Percentiles rank a stretch among this genome's conserved stretches.
Evolutionary conservation across 2,113 vertebrate species (phyloP).

Genomic region (Pseudopodoces humilis): DNA sequence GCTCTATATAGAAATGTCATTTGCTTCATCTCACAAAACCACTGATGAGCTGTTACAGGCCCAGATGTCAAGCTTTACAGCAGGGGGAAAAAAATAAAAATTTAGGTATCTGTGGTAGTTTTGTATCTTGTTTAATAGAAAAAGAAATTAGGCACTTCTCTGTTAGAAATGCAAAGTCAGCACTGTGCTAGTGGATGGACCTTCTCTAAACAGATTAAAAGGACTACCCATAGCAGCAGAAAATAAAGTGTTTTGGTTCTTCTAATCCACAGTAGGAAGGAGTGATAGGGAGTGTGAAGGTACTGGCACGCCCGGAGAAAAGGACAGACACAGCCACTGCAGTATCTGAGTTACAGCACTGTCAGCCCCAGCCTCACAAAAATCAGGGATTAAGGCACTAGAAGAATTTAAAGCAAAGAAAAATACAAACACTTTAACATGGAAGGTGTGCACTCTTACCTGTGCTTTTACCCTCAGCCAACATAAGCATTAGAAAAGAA

Average conservation of each 20-base stretch:
- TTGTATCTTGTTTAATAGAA: neutral
- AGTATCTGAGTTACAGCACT: neutral
- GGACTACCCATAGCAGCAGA: neutral
- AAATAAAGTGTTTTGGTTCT: neutral
- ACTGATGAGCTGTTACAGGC: slow-evolving; percentile 55
- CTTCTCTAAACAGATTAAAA: neutral
- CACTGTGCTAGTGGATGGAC: neutral
- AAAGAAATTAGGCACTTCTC: neutral
- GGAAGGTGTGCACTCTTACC: neutral
- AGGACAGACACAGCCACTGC: neutral
- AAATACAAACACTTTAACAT: neutral
- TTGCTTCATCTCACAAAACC: slow-evolving; percentile 50
- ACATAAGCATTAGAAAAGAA: neutral
- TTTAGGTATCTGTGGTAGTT: neutral
- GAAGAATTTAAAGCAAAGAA: neutral
- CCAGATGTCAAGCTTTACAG: slow-evolving; percentile 54
- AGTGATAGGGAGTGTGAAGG: neutral
- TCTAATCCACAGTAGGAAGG: neutral
- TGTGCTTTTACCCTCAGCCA: neutral
- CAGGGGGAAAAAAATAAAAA: neutral
- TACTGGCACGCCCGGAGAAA: neutral
- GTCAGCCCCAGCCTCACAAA: neutral
- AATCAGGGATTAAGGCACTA: neutral
- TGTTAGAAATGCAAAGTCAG: neutral
- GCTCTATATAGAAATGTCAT: slow-evolving; percentile 55